Evolutionary conservation across 2,797 vertebrate species (phyloP).

Genomic region (Orestias chungarensis): DNA sequence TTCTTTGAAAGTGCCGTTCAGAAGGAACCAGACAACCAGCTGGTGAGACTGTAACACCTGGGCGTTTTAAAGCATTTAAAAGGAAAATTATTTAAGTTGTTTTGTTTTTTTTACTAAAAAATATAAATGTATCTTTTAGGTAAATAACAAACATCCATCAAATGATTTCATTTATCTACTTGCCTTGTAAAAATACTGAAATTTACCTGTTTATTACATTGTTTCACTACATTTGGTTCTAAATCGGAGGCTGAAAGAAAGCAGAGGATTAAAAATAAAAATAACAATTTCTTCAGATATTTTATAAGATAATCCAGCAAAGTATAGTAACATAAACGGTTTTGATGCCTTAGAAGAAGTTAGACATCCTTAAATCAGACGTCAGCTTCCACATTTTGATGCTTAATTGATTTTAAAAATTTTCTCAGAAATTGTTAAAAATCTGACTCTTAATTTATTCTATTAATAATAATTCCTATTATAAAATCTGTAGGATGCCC

Average conservation of each 20-base stretch:
- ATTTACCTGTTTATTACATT: too few relatives aligned
- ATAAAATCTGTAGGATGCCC: background rate
- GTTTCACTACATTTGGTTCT: background rate
- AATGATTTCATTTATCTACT: too few relatives aligned
- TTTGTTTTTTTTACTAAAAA: background rate
- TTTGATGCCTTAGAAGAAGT: background rate
- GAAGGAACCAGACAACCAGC: conserved; percentile 91
- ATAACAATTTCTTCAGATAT: background rate
- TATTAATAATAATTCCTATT: background rate
- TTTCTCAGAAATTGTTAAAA: background rate
- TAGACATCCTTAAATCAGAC: background rate
- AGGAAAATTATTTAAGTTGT: background rate
- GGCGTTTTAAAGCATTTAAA: background rate
- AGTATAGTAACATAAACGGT: background rate
- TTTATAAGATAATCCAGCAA: background rate
- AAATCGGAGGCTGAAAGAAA: background rate
- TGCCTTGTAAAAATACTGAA: too few relatives aligned
- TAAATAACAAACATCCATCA: too few relatives aligned
- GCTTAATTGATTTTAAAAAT: background rate
- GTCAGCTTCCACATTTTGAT: background rate
- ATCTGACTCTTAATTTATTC: background rate
- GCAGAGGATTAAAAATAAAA: background rate
- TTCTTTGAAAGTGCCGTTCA: conserved; percentile 97
- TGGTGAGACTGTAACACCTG: conserved; percentile 79
- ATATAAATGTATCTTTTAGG: background rate